phyloP scores from a whole-genome alignment of 2,797 vertebrate genomes.

The Phyllotis vaccarum region DNA sequence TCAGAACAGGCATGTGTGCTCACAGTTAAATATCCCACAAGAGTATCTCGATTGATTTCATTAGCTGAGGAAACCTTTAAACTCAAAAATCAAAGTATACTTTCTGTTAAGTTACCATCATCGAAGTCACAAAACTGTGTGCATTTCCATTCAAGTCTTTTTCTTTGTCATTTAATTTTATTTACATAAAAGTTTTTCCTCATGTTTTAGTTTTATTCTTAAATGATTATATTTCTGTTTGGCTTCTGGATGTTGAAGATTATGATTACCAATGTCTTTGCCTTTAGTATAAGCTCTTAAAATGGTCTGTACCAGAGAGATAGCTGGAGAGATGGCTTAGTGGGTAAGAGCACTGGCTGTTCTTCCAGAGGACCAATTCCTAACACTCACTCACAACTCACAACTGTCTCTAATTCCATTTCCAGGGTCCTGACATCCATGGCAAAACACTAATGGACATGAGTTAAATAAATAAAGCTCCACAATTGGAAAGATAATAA shows the following conservation, averaged over 20 bases:
- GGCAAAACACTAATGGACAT: background rate
- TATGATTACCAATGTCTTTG: conserved; percentile 1
- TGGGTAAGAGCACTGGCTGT: background rate
- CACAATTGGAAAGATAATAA: background rate
- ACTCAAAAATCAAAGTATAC: background rate
- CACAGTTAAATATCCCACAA: background rate
- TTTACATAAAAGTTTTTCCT: background rate
- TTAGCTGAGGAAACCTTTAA: background rate
- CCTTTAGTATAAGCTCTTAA: conserved; percentile 21
- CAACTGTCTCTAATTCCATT: background rate
- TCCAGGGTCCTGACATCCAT: background rate
- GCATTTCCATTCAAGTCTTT: background rate
- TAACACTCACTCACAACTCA: background rate
- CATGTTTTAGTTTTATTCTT: conserved; percentile 52
- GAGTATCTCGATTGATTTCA: background rate
- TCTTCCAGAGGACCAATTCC: background rate
- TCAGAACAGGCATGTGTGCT: background rate
- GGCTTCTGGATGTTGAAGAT: conserved; percentile 1
- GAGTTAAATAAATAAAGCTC: background rate
- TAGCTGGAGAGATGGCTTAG: background rate
- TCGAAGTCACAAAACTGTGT: background rate
- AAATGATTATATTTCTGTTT: background rate
- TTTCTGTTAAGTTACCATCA: background rate
- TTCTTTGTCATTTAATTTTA: conserved; percentile 41
- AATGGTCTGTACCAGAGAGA: background rate